These are phyloP conservation scores for Phyllotreta striolata DNA, from an alignment of 2,888 invertebrate genomes.

Conservation along the genomic window DNA sequence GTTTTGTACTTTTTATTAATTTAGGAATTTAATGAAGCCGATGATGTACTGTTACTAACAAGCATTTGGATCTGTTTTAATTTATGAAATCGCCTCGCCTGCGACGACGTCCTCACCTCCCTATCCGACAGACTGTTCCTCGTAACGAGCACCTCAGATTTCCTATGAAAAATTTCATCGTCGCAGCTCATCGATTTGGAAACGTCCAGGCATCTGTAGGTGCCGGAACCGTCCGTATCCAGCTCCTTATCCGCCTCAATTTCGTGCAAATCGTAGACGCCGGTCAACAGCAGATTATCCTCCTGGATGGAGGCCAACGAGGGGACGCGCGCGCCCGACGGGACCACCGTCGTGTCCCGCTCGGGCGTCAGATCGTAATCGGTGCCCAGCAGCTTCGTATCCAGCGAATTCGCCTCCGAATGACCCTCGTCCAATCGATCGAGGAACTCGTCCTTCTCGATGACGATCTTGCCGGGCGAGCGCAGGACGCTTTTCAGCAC, in stretches of 20 bases:
- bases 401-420: constrained; percentile 19
- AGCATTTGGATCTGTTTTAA: constrained; percentile 13
- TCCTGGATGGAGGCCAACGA: background rate
- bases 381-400: constrained; percentile 37
- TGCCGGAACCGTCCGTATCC: constrained; percentile 4
- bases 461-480: background rate
- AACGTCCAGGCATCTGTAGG: constrained; percentile 2
- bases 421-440: constrained; percentile 11
- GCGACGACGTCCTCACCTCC: background rate
- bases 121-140: constrained; percentile 12
- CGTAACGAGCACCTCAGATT: background rate
- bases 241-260: constrained; percentile 1
- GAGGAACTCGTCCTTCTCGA: constrained; percentile 1
- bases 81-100: constrained; percentile 4
- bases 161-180: constrained; percentile 4
- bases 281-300: constrained; percentile 20
- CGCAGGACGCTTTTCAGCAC: constrained; percentile 13
- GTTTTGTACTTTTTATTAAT: constrained; percentile 11
- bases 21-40: constrained; percentile 12
- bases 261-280: constrained; percentile 21
- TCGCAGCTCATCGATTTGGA: constrained; percentile 15
- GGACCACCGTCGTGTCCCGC: constrained; percentile 35
- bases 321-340: background rate
- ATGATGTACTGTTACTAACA: constrained; percentile 13
- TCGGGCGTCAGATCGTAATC: constrained; percentile 49